These are phyloP conservation scores for Hydrocynus forskahlii DNA, from an alignment of 2,797 vertebrate genomes.

Conservation along the genomic window DNA sequence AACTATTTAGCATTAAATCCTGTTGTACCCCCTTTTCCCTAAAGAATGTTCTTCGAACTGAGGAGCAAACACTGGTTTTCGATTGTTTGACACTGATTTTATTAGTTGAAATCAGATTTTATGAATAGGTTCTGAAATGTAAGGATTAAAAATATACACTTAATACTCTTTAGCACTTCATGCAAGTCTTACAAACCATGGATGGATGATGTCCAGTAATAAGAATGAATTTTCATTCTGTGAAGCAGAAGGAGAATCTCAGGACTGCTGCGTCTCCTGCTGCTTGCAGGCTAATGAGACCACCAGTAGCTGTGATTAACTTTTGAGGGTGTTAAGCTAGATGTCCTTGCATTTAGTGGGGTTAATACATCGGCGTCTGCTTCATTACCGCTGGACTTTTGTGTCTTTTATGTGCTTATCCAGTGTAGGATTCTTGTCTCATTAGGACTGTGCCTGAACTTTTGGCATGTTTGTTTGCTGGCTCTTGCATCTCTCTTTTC, in stretches of 20 bases:
- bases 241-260: not conserved
- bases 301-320: conserved; percentile 18
- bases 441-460: not conserved
- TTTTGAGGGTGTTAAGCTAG: not conserved
- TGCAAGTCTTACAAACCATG: no score
- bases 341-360: not conserved
- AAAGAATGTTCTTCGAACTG: no score
- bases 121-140: no score
- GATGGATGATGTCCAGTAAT: no score
- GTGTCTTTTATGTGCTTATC: not conserved
- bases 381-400: not conserved
- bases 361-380: not conserved
- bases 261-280: conserved; percentile 3
- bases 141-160: no score
- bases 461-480: not conserved
- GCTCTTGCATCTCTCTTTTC: not conserved
- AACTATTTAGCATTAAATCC: no score
- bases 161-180: no score
- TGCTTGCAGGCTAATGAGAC: conserved; percentile 31
- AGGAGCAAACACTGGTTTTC: no score
- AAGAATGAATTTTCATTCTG: not conserved
- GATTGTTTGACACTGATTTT: no score
- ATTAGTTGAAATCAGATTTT: no score
- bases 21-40: no score
- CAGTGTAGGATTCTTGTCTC: not conserved